Evolutionary conservation across 2,797 vertebrate genomes (phyloP).

Genomic region (Hephaestus fuliginosus): DNA sequence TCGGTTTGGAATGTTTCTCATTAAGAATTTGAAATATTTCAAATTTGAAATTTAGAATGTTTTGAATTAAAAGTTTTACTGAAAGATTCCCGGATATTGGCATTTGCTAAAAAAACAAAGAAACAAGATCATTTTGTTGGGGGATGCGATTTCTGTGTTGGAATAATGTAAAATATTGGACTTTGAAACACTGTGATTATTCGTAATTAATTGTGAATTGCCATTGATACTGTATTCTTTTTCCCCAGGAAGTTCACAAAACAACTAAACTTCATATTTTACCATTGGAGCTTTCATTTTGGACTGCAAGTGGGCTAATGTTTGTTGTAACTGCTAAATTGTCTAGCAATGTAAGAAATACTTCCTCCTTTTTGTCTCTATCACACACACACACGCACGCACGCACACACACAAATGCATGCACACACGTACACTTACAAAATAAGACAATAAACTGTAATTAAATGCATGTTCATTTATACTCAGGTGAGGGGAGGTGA

Average conservation of each 20-base stretch:
- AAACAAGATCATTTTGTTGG: background rate
- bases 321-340: background rate
- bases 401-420: background rate
- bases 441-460: background rate
- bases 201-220: conserved; percentile 1
- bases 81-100: background rate
- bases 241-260: background rate
- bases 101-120: background rate
- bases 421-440: background rate
- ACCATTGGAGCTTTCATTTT: background rate
- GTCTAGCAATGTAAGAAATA: background rate
- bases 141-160: background rate
- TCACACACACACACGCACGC: too few species aligned
- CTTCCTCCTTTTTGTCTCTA: background rate
- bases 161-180: background rate
- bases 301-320: background rate
- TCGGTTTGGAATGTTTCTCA: background rate
- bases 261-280: background rate
- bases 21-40: background rate
- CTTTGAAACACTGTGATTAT: background rate
- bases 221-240: background rate
- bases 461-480: background rate
- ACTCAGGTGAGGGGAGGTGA: background rate
- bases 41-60: background rate
- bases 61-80: too few species aligned